A percentile compares a stretch with the other conserved stretches of the same genome.
Conservation (phyloP, 2,113 vertebrate species). For the Notechis scutatus region DNA sequence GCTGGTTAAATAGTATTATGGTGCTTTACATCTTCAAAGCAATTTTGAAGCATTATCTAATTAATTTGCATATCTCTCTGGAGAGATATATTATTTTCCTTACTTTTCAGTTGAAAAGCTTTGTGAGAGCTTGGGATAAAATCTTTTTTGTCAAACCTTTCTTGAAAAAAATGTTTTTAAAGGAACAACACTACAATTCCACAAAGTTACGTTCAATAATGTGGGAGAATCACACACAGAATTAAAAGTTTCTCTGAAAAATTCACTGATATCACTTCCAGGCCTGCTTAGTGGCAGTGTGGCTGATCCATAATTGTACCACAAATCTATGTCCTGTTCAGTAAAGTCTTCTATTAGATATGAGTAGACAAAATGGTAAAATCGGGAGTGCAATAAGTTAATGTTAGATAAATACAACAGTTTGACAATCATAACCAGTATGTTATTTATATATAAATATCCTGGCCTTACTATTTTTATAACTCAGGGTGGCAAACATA, state of each 20-base stretch:
- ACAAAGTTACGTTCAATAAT: not conserved
- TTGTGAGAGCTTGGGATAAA: not conserved
- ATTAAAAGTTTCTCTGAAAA: not conserved
- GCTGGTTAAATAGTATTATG: not conserved
- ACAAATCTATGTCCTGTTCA: not conserved
- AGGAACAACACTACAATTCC: not conserved
- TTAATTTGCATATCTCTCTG: slow-evolving; percentile 9
- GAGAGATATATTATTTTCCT: slow-evolving; percentile 7
- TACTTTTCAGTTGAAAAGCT: not conserved
- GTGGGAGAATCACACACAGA: not conserved
- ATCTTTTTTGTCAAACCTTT: not conserved
- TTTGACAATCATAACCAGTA: not conserved
- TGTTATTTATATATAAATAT: not conserved
- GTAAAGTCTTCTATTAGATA: not conserved
- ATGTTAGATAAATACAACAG: not conserved
- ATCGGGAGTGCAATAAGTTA: not conserved
- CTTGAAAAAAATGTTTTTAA: not conserved
- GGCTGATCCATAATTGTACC: not conserved
- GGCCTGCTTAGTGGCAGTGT: not conserved
- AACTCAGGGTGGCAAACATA: not conserved
- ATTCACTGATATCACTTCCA: not conserved
- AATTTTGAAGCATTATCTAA: slow-evolving; percentile 22
- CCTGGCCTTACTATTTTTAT: not conserved
- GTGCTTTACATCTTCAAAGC: slow-evolving; percentile 20
- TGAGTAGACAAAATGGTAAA: not conserved